Percentiles rank a stretch among this genome's conserved stretches.
phyloP scores from a whole-genome alignment of 2,888 invertebrate genomes.

The Drosophila picticornis region DNA sequence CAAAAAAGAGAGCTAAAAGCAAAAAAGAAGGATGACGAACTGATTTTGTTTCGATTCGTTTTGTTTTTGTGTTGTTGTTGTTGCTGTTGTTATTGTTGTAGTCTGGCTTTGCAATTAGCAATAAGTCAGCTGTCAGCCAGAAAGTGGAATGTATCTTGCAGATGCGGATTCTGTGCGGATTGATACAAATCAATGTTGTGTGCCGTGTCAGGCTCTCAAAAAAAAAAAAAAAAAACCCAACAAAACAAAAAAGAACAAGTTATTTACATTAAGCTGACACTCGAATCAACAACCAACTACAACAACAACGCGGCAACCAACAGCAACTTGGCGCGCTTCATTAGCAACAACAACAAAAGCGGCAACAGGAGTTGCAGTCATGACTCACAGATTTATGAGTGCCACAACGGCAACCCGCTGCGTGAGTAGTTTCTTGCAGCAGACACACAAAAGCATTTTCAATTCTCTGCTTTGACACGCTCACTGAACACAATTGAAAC shows the following conservation, averaged over 20 bases:
- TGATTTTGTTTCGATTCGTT: conserved; percentile 62
- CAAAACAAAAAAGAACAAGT: conserved; percentile 59
- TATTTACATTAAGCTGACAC: conserved; percentile 76
- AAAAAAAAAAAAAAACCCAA: not conserved
- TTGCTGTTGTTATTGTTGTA: conserved; percentile 17
- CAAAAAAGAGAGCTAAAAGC: conserved; percentile 14
- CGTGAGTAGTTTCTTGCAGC: conserved; percentile 1
- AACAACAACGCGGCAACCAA: not conserved
- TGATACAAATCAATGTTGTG: conserved; percentile 75
- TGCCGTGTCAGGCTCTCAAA: conserved; percentile 29
- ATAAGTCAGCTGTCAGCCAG: conserved; percentile 79
- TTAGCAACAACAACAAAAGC: conserved; percentile 46
- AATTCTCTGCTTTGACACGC: conserved; percentile 53
- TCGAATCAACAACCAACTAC: conserved; percentile 35
- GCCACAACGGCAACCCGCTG: conserved; percentile 32
- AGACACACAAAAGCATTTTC: conserved; percentile 45
- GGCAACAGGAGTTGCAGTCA: conserved; percentile 25
- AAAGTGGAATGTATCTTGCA: conserved; percentile 55
- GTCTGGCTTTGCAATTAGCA: conserved; percentile 73
- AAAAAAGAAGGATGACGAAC: conserved; percentile 65
- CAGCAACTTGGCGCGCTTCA: conserved; percentile 41
- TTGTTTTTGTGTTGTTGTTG: conserved; percentile 15
- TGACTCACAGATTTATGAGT: conserved; percentile 45
- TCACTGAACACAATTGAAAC: conserved; percentile 57
- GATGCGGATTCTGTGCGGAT: conserved; percentile 49